Evolutionary conservation across 2,888 invertebrate species (phyloP).

Genomic region (Ellobium chinense): DNA sequence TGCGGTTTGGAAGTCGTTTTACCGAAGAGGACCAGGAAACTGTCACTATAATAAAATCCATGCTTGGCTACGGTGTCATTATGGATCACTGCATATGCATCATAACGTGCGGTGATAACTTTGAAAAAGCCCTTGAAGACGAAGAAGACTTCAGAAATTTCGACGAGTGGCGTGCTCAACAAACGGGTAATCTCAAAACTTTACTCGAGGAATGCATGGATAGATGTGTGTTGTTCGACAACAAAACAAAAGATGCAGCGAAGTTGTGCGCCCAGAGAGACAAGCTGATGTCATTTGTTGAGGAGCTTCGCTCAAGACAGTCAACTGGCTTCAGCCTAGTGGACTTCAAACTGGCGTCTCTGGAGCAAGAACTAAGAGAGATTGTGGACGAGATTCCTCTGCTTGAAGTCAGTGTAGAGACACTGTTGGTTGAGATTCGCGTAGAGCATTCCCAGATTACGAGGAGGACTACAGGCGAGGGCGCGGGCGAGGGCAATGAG

Average conservation of each 20-base stretch:
- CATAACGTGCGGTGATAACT: background rate
- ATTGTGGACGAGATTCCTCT: no score
- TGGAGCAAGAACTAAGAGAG: no score
- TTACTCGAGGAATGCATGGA: background rate
- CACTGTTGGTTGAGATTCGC: no score
- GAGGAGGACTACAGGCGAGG: no score
- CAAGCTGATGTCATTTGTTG: background rate
- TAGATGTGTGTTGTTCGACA: slow-evolving; percentile 1
- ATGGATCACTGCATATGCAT: background rate
- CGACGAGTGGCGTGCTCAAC: background rate
- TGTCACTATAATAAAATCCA: background rate
- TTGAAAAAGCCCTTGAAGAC: background rate
- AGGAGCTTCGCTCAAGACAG: no score
- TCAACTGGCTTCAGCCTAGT: no score
- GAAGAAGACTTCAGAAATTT: background rate
- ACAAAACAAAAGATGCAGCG: background rate
- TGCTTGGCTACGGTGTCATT: background rate
- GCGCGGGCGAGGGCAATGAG: no score
- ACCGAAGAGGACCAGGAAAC: background rate
- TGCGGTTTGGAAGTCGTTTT: background rate
- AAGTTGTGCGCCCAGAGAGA: background rate
- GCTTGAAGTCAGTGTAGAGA: no score
- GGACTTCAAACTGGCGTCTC: no score
- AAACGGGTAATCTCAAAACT: background rate
- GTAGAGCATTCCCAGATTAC: no score